phyloP scores from a whole-genome alignment of 2,888 invertebrate species.

The Sinelater perroti region DNA sequence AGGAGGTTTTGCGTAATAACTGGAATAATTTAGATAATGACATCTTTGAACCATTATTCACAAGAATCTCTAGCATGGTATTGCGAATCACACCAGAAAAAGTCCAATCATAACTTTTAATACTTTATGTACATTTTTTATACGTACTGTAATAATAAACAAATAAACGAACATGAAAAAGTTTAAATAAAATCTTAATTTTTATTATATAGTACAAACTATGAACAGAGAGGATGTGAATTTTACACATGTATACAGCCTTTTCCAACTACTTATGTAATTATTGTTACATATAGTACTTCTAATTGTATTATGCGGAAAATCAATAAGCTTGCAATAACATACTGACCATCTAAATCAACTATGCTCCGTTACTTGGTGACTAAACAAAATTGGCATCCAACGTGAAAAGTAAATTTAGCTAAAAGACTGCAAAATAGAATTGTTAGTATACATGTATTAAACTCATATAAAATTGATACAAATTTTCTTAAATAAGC shows the following conservation, averaged over 20 bases:
- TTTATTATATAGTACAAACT: conserved; percentile 54
- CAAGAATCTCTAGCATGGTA: conserved; percentile 60
- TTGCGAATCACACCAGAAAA: conserved; percentile 51
- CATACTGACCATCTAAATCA: conserved; percentile 31
- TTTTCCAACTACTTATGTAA: conserved; percentile 6
- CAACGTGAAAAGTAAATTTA: no score
- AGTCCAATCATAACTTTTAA: not conserved
- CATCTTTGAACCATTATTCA: conserved; percentile 60
- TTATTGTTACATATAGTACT: conserved; percentile 6
- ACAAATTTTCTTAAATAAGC: conserved; percentile 31
- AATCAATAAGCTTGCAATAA: conserved; percentile 6
- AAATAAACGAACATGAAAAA: not conserved
- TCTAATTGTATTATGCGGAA: no score
- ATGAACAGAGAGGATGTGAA: conserved; percentile 53
- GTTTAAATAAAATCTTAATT: conserved; percentile 34
- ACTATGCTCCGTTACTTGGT: no score
- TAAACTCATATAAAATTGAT: conserved; percentile 26
- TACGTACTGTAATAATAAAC: conserved; percentile 4
- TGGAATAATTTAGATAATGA: conserved; percentile 59
- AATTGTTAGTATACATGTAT: conserved; percentile 31
- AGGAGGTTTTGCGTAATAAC: conserved; percentile 53
- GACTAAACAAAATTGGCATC: no score
- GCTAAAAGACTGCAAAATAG: no score
- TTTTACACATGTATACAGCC: conserved; percentile 51
- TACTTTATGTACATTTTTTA: not conserved